Conservation (phyloP, 2,888 invertebrate species). For the Melanchra persicariae region DNA sequence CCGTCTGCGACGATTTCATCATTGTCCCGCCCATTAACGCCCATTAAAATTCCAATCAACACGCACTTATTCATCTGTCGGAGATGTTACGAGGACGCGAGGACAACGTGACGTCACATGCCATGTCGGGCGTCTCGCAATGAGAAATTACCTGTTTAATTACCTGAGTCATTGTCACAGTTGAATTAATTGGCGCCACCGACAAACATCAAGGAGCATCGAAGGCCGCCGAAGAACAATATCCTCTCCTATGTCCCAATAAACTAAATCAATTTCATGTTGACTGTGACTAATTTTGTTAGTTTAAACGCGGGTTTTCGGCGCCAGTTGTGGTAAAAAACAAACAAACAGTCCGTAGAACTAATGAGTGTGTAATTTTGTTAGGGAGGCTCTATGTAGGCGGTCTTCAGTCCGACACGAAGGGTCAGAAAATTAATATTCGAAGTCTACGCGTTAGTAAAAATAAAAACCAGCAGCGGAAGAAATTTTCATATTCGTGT, state of each 20-base stretch:
- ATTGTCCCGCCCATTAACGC: constrained; percentile 90
- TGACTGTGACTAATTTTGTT: constrained; percentile 88
- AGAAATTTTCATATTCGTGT: constrained; percentile 37
- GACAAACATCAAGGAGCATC: constrained; percentile 58
- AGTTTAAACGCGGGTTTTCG: constrained; percentile 79
- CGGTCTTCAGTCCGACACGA: constrained; percentile 74
- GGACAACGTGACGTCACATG: constrained; percentile 71
- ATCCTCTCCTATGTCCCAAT: constrained; percentile 76
- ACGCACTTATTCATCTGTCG: constrained; percentile 89
- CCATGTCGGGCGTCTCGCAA: constrained; percentile 76
- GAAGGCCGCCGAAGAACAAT: constrained; percentile 70
- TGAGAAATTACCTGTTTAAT: constrained; percentile 85
- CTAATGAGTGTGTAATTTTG: constrained; percentile 89
- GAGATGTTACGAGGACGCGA: constrained; percentile 50
- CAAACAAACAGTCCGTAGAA: constrained; percentile 87
- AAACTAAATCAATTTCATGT: constrained; percentile 76
- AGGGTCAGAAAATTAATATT: constrained; percentile 78
- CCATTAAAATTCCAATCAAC: constrained; percentile 89
- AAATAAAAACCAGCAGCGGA: constrained; percentile 55
- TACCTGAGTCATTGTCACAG: constrained; percentile 69
- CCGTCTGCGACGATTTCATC: constrained; percentile 83
- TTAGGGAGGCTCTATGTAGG: constrained; percentile 86
- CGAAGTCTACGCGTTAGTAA: constrained; percentile 55
- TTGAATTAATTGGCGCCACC: constrained; percentile 68
- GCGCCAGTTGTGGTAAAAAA: constrained; percentile 85